phyloP scores from a whole-genome alignment of 2,113 vertebrate species.

The Progne subis region DNA sequence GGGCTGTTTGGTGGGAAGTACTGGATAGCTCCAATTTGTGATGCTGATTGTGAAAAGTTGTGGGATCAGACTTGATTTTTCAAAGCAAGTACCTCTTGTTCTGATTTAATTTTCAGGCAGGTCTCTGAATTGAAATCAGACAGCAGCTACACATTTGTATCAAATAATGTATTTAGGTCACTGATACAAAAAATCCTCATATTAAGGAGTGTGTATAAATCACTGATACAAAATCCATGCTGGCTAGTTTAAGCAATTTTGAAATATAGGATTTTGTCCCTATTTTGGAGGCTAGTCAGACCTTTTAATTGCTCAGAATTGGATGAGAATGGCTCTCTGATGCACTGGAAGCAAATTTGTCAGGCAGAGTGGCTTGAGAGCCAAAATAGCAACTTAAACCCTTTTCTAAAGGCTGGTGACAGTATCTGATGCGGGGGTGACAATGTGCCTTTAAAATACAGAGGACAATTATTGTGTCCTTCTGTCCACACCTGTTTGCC shows the following conservation, averaged over 20 bases:
- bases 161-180: not conserved
- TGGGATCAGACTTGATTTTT: not conserved
- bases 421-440: not conserved
- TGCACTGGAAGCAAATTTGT: not conserved
- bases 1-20: not conserved
- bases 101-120: not conserved
- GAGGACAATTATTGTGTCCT: not conserved
- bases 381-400: not conserved
- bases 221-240: not conserved
- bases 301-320: not conserved
- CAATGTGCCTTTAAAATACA: not conserved
- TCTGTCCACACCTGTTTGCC: not conserved
- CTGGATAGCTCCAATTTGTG: not conserved
- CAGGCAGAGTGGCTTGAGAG: not conserved
- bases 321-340: not conserved
- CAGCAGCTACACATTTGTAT: fast-evolving
- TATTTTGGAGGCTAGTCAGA: not conserved
- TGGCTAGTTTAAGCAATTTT: not conserved
- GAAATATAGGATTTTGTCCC: not conserved
- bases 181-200: not conserved
- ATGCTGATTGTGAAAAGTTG: not conserved
- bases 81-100: not conserved
- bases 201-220: not conserved
- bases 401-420: not conserved
- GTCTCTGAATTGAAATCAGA: not conserved